Conservation (phyloP, 2,888 invertebrate genomes). For the Drosophila anomalata region DNA sequence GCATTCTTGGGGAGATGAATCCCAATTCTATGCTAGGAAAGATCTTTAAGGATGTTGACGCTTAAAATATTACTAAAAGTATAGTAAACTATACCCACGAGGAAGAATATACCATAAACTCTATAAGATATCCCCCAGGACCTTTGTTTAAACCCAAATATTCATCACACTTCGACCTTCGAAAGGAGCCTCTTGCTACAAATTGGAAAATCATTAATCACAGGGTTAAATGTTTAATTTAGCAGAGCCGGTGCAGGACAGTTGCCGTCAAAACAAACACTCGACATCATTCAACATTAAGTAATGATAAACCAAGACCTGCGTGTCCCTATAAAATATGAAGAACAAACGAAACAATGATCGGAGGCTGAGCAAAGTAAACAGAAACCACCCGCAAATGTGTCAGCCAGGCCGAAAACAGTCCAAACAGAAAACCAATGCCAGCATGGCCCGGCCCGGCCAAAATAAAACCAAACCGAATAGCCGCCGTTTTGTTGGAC, state of each 20-base stretch:
- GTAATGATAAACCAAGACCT: constrained; percentile 73
- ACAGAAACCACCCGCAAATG: constrained; percentile 68
- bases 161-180: constrained; percentile 5
- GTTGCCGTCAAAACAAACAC: constrained; percentile 83
- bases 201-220: constrained; percentile 77
- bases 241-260: constrained; percentile 58
- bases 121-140: neutral
- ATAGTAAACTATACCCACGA: no score
- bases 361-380: constrained; percentile 50
- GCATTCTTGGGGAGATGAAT: constrained; percentile 62
- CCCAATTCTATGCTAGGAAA: neutral
- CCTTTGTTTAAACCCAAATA: constrained; percentile 3
- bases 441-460: constrained; percentile 43
- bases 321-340: constrained; percentile 47
- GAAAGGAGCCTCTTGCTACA: constrained; percentile 17
- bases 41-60: neutral
- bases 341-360: constrained; percentile 43
- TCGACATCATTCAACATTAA: constrained; percentile 82
- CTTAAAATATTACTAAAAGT: no score
- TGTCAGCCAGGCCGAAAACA: constrained; percentile 60
- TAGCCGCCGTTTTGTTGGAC: constrained; percentile 79
- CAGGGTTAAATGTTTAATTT: constrained; percentile 57
- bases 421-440: constrained; percentile 44
- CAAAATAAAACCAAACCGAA: constrained; percentile 44
- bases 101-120: no score